These are phyloP conservation scores for Callosobruchus maculatus DNA, from an alignment of 2,888 invertebrate genomes.

Conservation along the genomic window DNA sequence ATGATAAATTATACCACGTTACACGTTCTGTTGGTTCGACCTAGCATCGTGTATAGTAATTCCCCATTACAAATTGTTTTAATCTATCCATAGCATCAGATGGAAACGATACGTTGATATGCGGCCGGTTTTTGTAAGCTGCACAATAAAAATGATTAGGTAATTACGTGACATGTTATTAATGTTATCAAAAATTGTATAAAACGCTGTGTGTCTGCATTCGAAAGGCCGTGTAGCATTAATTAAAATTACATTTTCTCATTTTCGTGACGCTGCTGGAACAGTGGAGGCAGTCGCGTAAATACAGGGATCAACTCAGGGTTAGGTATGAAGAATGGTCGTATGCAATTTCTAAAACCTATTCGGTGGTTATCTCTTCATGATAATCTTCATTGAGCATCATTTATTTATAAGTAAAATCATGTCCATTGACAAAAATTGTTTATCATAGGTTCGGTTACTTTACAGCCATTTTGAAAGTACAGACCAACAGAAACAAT, in stretches of 20 bases:
- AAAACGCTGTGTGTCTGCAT: slow-evolving; percentile 11
- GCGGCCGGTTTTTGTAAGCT: slow-evolving; percentile 11
- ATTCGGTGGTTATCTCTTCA: too few relatives aligned
- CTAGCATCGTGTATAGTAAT: neutral
- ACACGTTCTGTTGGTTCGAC: neutral
- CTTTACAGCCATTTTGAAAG: too few relatives aligned
- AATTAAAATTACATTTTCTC: slow-evolving; percentile 34
- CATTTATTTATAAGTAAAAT: too few relatives aligned
- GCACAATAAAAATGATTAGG: slow-evolving; percentile 20
- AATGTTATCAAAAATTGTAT: slow-evolving; percentile 22
- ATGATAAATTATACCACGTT: slow-evolving; percentile 1
- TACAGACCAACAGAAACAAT: too few relatives aligned
- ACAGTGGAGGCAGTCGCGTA: slow-evolving; percentile 6
- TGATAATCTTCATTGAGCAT: too few relatives aligned
- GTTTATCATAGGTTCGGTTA: too few relatives aligned
- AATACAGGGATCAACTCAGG: slow-evolving; percentile 7
- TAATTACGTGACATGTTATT: slow-evolving; percentile 20
- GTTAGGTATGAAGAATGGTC: too few relatives aligned
- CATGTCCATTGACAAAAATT: too few relatives aligned
- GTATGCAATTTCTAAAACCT: too few relatives aligned
- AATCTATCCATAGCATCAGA: slow-evolving; percentile 16
- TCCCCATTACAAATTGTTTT: slow-evolving; percentile 17
- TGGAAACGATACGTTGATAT: slow-evolving; percentile 15
- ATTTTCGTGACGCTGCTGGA: slow-evolving; percentile 15
- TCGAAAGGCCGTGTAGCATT: slow-evolving; percentile 23